Conservation (phyloP, 2,797 vertebrate species). For the Enteromius unitaeniatus region DNA sequence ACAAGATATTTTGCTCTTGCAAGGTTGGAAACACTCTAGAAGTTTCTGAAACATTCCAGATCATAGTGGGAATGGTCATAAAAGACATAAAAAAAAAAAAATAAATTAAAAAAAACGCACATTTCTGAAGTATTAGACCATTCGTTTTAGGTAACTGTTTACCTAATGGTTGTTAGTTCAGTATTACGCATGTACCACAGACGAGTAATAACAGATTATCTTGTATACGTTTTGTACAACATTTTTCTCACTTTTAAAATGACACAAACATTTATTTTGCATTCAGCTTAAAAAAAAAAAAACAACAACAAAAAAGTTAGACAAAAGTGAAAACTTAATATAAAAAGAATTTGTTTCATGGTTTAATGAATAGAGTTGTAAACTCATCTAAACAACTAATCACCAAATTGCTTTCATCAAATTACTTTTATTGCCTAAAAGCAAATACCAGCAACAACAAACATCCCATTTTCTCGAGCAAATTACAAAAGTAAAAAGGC, state of each 20-base stretch:
- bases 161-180: no score
- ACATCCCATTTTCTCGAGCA: background rate
- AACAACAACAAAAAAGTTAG: background rate
- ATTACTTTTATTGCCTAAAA: background rate
- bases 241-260: background rate
- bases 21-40: background rate
- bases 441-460: background rate
- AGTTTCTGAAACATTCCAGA: background rate
- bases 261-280: background rate
- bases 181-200: no score
- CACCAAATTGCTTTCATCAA: background rate
- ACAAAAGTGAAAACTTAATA: background rate
- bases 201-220: background rate
- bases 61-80: background rate
- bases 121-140: background rate
- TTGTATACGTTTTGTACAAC: background rate
- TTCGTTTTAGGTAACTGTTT: background rate
- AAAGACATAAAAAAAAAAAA: no score
- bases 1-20: background rate
- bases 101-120: background rate
- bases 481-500: background rate
- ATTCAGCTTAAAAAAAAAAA: background rate
- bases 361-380: background rate
- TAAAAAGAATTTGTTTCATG: background rate
- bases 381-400: background rate